phyloP scores from a whole-genome alignment of 2,888 invertebrate genomes.

The Bombylius major region DNA sequence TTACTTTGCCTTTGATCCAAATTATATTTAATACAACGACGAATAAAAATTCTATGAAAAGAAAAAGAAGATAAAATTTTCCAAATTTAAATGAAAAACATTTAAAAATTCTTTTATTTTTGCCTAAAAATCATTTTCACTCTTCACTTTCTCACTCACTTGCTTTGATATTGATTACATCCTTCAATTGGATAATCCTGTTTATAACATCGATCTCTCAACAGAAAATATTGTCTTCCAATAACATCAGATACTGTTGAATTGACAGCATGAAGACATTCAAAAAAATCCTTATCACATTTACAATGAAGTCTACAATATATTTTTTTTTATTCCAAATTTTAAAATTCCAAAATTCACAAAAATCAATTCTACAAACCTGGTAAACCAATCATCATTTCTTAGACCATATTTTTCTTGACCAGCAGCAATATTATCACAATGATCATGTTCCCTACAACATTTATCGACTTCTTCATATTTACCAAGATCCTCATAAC shows the following conservation, averaged over 20 bases:
- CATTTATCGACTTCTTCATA: conserved; percentile 67
- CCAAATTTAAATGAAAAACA: not conserved
- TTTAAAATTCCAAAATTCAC: not conserved
- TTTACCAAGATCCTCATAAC: conserved; percentile 64
- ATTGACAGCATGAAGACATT: conserved; percentile 13
- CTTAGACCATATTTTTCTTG: conserved; percentile 15
- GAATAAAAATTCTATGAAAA: conserved; percentile 12
- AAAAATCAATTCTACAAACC: not conserved
- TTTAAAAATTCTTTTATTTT: too few species aligned
- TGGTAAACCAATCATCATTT: conserved; percentile 17
- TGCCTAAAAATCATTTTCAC: not conserved
- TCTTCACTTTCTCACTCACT: conserved; percentile 3
- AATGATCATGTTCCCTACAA: conserved; percentile 63
- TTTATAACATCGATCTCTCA: conserved; percentile 15
- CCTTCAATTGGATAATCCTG: conserved; percentile 14
- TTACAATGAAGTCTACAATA: conserved; percentile 14
- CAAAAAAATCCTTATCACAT: conserved; percentile 16
- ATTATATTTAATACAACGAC: conserved; percentile 16
- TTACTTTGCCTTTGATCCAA: conserved; percentile 12
- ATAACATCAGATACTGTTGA: conserved; percentile 12
- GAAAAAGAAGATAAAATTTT: not conserved
- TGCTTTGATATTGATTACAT: conserved; percentile 13
- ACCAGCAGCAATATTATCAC: conserved; percentile 23
- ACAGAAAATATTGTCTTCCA: conserved; percentile 16
- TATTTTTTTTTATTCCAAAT: not conserved